These are phyloP conservation scores for Notothenia rossii DNA, from an alignment of 2,113 vertebrate species.

Conservation along the genomic window DNA sequence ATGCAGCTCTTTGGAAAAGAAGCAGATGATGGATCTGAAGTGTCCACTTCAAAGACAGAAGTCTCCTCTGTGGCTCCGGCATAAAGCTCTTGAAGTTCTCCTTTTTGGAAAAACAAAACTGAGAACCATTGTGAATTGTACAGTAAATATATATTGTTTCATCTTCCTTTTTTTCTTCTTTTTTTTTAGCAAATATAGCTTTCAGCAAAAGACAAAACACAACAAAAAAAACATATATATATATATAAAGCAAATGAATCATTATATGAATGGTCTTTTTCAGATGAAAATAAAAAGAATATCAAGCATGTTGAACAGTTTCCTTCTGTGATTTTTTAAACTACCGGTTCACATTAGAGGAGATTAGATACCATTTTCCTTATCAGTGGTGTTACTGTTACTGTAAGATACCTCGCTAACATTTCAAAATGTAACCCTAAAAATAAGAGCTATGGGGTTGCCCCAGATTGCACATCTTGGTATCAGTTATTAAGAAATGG, in stretches of 20 bases:
- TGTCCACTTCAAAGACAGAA: constrained; percentile 90
- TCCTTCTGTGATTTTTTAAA: not conserved
- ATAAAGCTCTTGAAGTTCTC: constrained; percentile 67
- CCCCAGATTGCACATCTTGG: not conserved
- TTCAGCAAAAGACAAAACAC: constrained; percentile 71
- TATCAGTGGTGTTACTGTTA: not conserved
- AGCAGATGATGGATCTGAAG: constrained; percentile 89
- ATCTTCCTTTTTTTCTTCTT: constrained; percentile 1
- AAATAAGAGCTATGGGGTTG: not conserved
- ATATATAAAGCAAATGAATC: constrained; percentile 27
- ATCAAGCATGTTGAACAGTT: constrained; percentile 14
- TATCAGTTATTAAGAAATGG: not conserved
- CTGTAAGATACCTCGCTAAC: not conserved
- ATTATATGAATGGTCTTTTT: constrained; percentile 49
- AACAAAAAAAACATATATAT: constrained; percentile 20
- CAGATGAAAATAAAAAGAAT: constrained; percentile 46
- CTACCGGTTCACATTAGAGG: not conserved
- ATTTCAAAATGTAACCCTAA: not conserved
- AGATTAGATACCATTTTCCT: not conserved
- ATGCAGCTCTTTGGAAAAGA: constrained; percentile 91
- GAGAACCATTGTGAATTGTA: constrained; percentile 59
- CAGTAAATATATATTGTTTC: constrained; percentile 61
- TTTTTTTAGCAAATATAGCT: constrained; percentile 64
- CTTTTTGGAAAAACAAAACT: constrained; percentile 1
- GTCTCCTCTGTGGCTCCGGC: constrained; percentile 90